Conservation (phyloP, 2,888 invertebrate genomes). For the Pyralis farinalis region DNA sequence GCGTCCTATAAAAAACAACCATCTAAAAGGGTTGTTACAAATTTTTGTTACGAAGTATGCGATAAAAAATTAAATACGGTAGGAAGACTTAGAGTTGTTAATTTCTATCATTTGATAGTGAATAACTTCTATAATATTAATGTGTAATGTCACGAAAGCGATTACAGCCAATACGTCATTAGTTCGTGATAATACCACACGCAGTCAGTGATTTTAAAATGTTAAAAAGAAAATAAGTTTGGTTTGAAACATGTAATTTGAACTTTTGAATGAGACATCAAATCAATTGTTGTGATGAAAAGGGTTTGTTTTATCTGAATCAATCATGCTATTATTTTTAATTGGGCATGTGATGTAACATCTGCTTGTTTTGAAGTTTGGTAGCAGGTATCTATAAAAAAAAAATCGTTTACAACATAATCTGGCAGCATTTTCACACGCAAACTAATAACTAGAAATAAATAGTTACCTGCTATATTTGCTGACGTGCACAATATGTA, state of each 20-base stretch:
- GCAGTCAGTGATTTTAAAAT: slow-evolving; percentile 42
- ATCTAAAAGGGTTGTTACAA: slow-evolving; percentile 59
- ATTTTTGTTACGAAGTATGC: slow-evolving; percentile 55
- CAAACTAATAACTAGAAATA: too few relatives aligned
- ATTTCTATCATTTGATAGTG: slow-evolving; percentile 46
- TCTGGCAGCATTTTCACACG: too few relatives aligned
- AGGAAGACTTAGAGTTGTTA: slow-evolving; percentile 38
- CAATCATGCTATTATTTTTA: slow-evolving; percentile 69
- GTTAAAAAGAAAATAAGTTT: slow-evolving; percentile 27
- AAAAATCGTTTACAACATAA: too few relatives aligned
- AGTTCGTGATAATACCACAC: slow-evolving; percentile 41
- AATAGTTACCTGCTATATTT: too few relatives aligned
- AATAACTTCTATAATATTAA: slow-evolving; percentile 41
- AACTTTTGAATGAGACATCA: slow-evolving; percentile 59
- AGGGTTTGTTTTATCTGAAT: slow-evolving; percentile 52
- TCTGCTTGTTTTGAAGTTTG: slow-evolving; percentile 39
- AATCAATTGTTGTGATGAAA: slow-evolving; percentile 60
- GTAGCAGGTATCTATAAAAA: neutral
- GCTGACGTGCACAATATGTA: too few relatives aligned
- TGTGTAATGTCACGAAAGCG: slow-evolving; percentile 53
- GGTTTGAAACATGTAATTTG: slow-evolving; percentile 59
- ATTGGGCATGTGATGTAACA: slow-evolving; percentile 49
- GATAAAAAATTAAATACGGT: slow-evolving; percentile 51
- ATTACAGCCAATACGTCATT: slow-evolving; percentile 40
- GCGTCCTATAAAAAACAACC: slow-evolving; percentile 50